Evolutionary conservation across 2,113 vertebrate species (phyloP).

Genomic region (Oenanthe oenanthe): DNA sequence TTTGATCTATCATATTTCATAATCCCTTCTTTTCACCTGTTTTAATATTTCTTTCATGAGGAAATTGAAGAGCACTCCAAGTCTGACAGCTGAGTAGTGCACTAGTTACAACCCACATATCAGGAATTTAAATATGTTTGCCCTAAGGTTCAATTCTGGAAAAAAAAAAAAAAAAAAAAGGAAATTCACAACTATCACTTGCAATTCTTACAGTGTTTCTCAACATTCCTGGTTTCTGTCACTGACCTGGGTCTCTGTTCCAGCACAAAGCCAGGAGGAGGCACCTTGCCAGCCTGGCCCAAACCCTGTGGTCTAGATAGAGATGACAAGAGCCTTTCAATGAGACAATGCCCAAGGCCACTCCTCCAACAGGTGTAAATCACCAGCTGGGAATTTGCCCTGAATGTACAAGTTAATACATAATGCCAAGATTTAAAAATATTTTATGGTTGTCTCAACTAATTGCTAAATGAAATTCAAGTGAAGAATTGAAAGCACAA

Average conservation of each 20-base stretch:
- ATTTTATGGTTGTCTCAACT: not conserved
- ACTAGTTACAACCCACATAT: not conserved
- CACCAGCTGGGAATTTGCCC: not conserved
- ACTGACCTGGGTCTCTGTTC: not conserved
- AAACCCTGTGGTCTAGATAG: not conserved
- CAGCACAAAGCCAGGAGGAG: not conserved
- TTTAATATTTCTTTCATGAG: not conserved
- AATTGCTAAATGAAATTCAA: not conserved
- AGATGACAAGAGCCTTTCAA: not conserved
- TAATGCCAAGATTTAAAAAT: not conserved
- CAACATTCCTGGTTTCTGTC: not conserved
- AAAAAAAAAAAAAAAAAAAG: not conserved
- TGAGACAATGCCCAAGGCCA: not conserved
- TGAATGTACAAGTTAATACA: not conserved
- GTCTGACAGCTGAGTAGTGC: not conserved
- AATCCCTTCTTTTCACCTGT: not conserved
- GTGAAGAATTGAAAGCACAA: not conserved
- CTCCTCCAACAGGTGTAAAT: not conserved
- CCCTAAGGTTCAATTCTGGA: not conserved
- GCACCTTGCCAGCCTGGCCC: fast-evolving
- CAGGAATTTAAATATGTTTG: not conserved
- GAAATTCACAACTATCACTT: not conserved
- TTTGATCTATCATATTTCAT: not conserved
- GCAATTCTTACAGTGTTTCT: not conserved
- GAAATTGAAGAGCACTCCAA: not conserved